Conservation (phyloP, 2,888 invertebrate genomes). For the Clostera curtula region DNA sequence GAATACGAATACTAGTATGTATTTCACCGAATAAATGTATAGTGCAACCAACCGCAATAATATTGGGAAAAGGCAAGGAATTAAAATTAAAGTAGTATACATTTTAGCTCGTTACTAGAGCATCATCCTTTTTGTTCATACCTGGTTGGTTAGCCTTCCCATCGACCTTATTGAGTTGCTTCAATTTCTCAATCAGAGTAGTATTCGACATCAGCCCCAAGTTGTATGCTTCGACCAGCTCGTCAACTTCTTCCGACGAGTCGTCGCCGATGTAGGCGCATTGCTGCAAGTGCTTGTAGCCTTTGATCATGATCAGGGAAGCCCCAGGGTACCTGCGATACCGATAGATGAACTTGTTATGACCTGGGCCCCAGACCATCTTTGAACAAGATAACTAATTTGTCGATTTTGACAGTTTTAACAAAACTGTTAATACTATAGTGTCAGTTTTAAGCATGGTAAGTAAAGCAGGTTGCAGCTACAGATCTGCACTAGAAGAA, state of each 20-base stretch:
- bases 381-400: too few relatives aligned
- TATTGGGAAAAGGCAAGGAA: too few relatives aligned
- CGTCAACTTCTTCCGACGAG: slow-evolving; percentile 84
- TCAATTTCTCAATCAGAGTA: slow-evolving; percentile 44
- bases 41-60: too few relatives aligned
- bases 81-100: too few relatives aligned
- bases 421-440: too few relatives aligned
- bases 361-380: background rate
- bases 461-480: too few relatives aligned
- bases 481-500: too few relatives aligned
- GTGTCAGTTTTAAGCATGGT: too few relatives aligned
- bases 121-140: too few relatives aligned
- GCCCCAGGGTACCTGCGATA: slow-evolving; percentile 84
- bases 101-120: too few relatives aligned
- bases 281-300: slow-evolving; percentile 84
- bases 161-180: slow-evolving; percentile 50
- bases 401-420: background rate
- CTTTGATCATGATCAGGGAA: slow-evolving; percentile 83
- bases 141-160: slow-evolving; percentile 77
- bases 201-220: slow-evolving; percentile 47
- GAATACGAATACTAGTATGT: too few relatives aligned
- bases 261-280: slow-evolving; percentile 89
- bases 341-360: background rate
- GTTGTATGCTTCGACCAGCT: slow-evolving; percentile 68
- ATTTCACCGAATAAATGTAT: too few relatives aligned